Evolutionary conservation across 2,888 invertebrate species (phyloP).

Genomic region (Philonicus albiceps): DNA sequence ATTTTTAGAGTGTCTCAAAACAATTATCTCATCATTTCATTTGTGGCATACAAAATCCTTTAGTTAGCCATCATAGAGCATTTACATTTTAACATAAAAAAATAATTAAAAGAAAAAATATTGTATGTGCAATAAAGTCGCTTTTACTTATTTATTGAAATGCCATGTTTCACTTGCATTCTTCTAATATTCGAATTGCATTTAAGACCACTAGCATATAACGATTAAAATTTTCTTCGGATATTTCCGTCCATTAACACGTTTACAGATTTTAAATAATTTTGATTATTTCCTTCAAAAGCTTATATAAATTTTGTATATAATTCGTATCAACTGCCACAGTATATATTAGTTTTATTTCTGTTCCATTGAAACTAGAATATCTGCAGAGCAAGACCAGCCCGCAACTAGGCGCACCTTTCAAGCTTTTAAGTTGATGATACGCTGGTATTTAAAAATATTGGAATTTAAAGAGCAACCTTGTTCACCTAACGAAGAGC

Average conservation of each 20-base stretch:
- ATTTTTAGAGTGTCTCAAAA: slow-evolving; percentile 8
- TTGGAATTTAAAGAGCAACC: not conserved
- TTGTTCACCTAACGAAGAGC: not conserved
- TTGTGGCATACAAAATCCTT: not conserved
- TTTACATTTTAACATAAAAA: slow-evolving; percentile 18
- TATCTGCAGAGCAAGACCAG: not conserved
- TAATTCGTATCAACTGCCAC: not conserved
- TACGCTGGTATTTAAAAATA: not conserved
- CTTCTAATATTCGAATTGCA: slow-evolving; percentile 1
- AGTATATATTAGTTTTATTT: not conserved
- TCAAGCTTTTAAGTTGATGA: not conserved
- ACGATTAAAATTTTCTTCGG: slow-evolving; percentile 8
- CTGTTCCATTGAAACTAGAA: not conserved
- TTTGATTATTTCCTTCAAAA: not conserved
- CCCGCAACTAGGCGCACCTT: not conserved
- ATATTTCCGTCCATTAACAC: slow-evolving; percentile 28
- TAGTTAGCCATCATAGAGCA: not conserved
- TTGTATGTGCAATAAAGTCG: slow-evolving; percentile 33
- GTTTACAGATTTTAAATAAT: not conserved
- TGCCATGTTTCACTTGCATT: slow-evolving; percentile 17
- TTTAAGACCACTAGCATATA: slow-evolving; percentile 3
- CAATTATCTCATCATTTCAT: not conserved
- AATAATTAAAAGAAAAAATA: not conserved
- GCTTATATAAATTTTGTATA: not conserved
- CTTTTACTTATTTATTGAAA: slow-evolving; percentile 25